Conservation (phyloP, 2,797 vertebrate species). For the Halcyon smyrnensis region DNA sequence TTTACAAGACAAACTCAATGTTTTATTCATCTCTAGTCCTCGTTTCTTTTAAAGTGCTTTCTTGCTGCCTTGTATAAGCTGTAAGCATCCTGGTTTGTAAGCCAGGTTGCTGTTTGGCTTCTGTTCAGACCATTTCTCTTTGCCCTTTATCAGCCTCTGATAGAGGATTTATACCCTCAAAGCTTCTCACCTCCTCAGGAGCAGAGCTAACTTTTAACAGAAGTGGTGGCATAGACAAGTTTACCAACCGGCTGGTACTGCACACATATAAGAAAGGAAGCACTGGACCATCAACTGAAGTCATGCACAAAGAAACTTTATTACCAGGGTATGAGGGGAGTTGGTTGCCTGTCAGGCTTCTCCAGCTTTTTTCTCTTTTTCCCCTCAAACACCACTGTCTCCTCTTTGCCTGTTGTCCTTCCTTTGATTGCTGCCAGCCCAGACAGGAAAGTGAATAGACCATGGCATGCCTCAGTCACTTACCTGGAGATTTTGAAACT, state of each 20-base stretch:
- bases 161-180: background rate
- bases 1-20: background rate
- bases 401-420: background rate
- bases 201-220: background rate
- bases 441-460: background rate
- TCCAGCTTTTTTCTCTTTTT: background rate
- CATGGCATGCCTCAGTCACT: background rate
- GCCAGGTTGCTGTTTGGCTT: background rate
- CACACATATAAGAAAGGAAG: background rate
- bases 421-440: background rate
- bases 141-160: background rate
- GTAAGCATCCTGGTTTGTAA: background rate
- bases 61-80: background rate
- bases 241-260: background rate
- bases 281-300: background rate
- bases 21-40: background rate
- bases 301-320: background rate
- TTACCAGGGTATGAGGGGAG: background rate
- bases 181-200: background rate
- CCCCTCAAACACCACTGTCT: fast-evolving
- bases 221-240: background rate
- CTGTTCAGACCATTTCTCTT: background rate
- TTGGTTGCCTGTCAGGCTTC: background rate
- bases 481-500: background rate
- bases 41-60: background rate